Percentiles rank a stretch among this genome's conserved stretches.
Evolutionary conservation across 2,888 invertebrate genomes (phyloP).

Genomic region (Acleris cristana): DNA sequence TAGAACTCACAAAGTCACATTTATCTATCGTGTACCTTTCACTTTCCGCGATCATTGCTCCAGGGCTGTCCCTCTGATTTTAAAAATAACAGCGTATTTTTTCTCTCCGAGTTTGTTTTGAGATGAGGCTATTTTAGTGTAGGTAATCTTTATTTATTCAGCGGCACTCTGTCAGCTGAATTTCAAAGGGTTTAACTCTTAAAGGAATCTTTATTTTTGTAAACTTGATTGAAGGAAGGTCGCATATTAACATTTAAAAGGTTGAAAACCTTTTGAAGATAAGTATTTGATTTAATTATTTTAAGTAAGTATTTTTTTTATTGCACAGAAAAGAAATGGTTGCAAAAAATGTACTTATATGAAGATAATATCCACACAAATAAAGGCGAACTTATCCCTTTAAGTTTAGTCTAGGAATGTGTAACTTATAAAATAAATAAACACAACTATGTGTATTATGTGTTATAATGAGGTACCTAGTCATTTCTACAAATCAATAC

Average conservation of each 20-base stretch:
- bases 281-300: too few species aligned
- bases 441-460: too few species aligned
- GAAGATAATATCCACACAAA: too few species aligned
- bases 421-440: too few species aligned
- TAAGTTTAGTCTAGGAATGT: too few species aligned
- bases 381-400: too few species aligned
- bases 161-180: constrained; percentile 1
- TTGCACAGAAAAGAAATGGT: too few species aligned
- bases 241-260: constrained; percentile 4
- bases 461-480: too few species aligned
- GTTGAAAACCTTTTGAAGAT: neutral
- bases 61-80: constrained; percentile 4
- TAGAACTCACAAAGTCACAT: constrained; percentile 5
- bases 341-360: too few species aligned
- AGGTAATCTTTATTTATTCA: constrained; percentile 33
- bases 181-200: constrained; percentile 20
- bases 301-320: too few species aligned
- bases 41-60: constrained; percentile 7
- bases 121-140: constrained; percentile 11
- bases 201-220: constrained; percentile 2
- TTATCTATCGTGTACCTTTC: constrained; percentile 1
- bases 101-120: constrained; percentile 21
- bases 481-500: too few species aligned
- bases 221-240: constrained; percentile 3
- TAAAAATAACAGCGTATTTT: constrained; percentile 1